Base-by-base conservation (phyloP, 2,113 vertebrate genomes). In the Lutjanus erythropterus region DNA sequence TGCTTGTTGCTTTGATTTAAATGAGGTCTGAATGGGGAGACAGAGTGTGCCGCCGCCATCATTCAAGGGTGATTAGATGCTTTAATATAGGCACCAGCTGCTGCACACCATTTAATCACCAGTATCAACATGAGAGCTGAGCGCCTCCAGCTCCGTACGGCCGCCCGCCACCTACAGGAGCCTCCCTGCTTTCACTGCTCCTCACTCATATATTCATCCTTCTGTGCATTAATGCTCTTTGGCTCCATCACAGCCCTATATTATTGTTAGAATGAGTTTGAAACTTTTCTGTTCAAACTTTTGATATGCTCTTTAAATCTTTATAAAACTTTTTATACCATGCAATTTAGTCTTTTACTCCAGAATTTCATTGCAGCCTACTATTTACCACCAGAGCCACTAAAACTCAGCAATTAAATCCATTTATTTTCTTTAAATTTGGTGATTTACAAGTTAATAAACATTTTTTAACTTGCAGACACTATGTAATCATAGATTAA, bases 21-120 rank as follows among this genome's bases (percentile, higher is more conserved):
- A 90, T 84, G 35, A 72, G 73, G 37, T 72, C 67, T 84, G 84
- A 90, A 68, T 81, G 86, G 84, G 85, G 56, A 80, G 84, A 71
- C 60, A 37, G 70, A 80, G 49, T 25, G 23, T 68, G 72, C 50
- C 15, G 9, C 64, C 31, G 2, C 81, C 86, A 90, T 91, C 86
- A 88, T 81, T 91, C 86, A 81, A 61, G 73, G 83, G n/a, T 88
- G 87, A 92, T 94, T 92, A 91, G 82, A 82, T 88, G 80, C 65
- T 89, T 87, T 83, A 91, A 91, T 92, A 81, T 75, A 90, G 75
- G 72, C 83, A 74, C 77, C 90, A 92, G 89, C 90, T 92, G 91
- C 86, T 86, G 90, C 81, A 60, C 56, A 85, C 42, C 77, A 79
- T 86, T 91, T 91, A 84, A 91, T 90, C 91, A 91, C 70, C 69